These are phyloP conservation scores for Leucophenga montana DNA, from an alignment of 2,888 invertebrate species.

Conservation along the genomic window DNA sequence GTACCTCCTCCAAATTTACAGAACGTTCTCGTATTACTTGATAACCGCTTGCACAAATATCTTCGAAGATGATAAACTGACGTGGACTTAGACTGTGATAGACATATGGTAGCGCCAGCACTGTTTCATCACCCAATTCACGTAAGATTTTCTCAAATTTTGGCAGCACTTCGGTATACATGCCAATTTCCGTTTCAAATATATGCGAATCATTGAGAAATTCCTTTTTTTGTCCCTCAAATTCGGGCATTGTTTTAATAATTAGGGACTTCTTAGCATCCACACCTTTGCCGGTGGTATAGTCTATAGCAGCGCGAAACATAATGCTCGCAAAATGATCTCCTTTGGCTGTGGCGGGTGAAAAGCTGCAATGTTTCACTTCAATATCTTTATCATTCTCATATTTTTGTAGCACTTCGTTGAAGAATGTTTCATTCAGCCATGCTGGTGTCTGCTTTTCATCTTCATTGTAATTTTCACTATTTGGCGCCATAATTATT, in stretches of 20 bases:
- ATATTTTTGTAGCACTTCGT: not conserved
- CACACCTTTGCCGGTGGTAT: slow-evolving; percentile 4
- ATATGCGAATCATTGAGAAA: slow-evolving; percentile 47
- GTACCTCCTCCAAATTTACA: slow-evolving; percentile 37
- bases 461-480: slow-evolving; percentile 2
- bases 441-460: slow-evolving; percentile 10
- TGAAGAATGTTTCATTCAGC: not conserved
- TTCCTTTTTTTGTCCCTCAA: slow-evolving; percentile 53
- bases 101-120: slow-evolving; percentile 30
- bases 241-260: slow-evolving; percentile 61
- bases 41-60: slow-evolving; percentile 39
- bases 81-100: slow-evolving; percentile 33
- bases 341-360: slow-evolving; percentile 35
- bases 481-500: slow-evolving; percentile 13
- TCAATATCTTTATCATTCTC: not conserved
- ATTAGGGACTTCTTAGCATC: slow-evolving; percentile 35
- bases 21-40: slow-evolving; percentile 33
- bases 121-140: slow-evolving; percentile 50
- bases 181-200: slow-evolving; percentile 60
- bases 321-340: slow-evolving; percentile 55
- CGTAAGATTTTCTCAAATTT: slow-evolving; percentile 54
- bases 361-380: not conserved
- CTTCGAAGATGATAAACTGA: slow-evolving; percentile 44
- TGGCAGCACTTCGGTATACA: slow-evolving; percentile 61
- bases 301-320: slow-evolving; percentile 46